Percentiles rank a stretch among this genome's conserved stretches.
Evolutionary conservation across 2,797 vertebrate genomes (phyloP).

Genomic region (Anableps anableps): DNA sequence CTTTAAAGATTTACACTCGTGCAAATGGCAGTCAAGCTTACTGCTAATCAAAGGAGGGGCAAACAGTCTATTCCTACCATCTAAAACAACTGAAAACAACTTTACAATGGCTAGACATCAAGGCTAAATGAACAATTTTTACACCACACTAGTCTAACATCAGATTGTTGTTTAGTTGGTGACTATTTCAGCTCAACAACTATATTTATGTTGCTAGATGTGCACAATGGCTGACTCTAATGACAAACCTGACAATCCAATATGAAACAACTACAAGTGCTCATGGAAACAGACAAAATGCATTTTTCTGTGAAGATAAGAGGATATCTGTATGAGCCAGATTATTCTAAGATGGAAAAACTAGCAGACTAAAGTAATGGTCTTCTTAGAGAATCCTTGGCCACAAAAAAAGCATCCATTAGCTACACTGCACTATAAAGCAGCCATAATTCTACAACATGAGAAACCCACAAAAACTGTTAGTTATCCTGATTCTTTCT

Average conservation of each 20-base stretch:
- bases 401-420: neutral
- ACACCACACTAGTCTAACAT: no score
- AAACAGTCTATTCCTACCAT: neutral
- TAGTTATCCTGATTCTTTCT: neutral
- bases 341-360: neutral
- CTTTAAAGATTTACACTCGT: neutral
- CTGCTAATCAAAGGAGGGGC: neutral
- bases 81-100: neutral
- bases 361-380: neutral
- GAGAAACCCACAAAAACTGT: neutral
- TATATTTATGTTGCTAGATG: no score
- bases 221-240: no score
- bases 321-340: neutral
- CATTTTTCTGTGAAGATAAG: neutral
- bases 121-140: no score
- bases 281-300: neutral
- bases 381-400: neutral
- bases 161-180: no score
- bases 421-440: neutral
- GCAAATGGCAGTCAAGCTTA: neutral
- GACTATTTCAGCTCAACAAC: no score
- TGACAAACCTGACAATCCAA: neutral
- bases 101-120: no score
- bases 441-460: slow-evolving; percentile 2
- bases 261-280: neutral